phyloP scores from a whole-genome alignment of 2,797 vertebrate species.

The Eidolon dupreanum region DNA sequence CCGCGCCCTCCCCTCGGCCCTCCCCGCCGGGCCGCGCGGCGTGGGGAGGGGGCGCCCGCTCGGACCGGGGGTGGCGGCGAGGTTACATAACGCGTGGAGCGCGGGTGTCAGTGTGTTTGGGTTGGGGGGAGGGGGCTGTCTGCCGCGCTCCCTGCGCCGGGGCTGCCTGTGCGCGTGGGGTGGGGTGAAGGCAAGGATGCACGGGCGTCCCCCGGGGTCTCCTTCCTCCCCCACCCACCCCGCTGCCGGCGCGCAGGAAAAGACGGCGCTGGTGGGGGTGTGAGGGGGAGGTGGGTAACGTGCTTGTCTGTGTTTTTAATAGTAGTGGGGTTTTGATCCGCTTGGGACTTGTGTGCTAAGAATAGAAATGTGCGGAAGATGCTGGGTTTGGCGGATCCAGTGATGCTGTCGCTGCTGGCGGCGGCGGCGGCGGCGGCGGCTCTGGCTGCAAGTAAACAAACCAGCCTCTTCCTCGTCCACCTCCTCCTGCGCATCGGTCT shows the following conservation, averaged over 20 bases:
- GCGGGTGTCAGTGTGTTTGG: constrained; percentile 49
- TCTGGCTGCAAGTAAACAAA: constrained; percentile 85
- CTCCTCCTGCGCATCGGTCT: constrained; percentile 63
- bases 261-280: constrained; percentile 29
- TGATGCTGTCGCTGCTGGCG: constrained; percentile 72
- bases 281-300: constrained; percentile 62
- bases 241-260: background rate
- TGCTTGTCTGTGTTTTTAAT: constrained; percentile 69
- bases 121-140: constrained; percentile 64
- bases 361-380: constrained; percentile 81
- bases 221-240: constrained; percentile 4
- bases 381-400: constrained; percentile 76
- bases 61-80: constrained; percentile 26
- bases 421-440: constrained; percentile 59
- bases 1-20: background rate
- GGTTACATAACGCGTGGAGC: constrained; percentile 72
- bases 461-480: constrained; percentile 70
- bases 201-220: constrained; percentile 64
- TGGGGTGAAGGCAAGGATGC: constrained; percentile 67
- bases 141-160: background rate
- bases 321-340: constrained; percentile 66
- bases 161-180: constrained; percentile 52
- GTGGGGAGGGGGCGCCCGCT: constrained; percentile 51
- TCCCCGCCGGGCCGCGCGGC: background rate
- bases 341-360: constrained; percentile 78